phyloP scores from a whole-genome alignment of 2,113 vertebrate species.

The Mus musculus region GRCm39 chr6:19344501-19345000 shows the following conservation, averaged over 20 bases:
- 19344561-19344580: background rate
- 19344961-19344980: background rate
- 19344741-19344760: background rate
- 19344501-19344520: background rate
- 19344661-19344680: slow-evolving; percentile 11
- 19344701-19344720: background rate
- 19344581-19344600: background rate
- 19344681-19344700: slow-evolving; percentile 14
- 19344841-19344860: slow-evolving; percentile 12
- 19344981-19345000: slow-evolving; percentile 16
- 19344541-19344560: slow-evolving; percentile 12
- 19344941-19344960: slow-evolving; percentile 41
- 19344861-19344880: slow-evolving; percentile 51
- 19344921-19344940: slow-evolving; percentile 54
- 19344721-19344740: slow-evolving; percentile 19
- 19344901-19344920: background rate
- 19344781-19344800: slow-evolving; percentile 35
- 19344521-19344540: background rate
- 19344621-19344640: background rate
- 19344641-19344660: background rate
- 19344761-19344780: background rate
- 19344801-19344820: slow-evolving; percentile 47
- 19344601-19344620: slow-evolving; percentile 4
- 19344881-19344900: background rate
- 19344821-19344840: background rate